These are phyloP conservation scores for Nephrotoma flavescens DNA, from an alignment of 2,888 invertebrate genomes.

Conservation along the genomic window DNA sequence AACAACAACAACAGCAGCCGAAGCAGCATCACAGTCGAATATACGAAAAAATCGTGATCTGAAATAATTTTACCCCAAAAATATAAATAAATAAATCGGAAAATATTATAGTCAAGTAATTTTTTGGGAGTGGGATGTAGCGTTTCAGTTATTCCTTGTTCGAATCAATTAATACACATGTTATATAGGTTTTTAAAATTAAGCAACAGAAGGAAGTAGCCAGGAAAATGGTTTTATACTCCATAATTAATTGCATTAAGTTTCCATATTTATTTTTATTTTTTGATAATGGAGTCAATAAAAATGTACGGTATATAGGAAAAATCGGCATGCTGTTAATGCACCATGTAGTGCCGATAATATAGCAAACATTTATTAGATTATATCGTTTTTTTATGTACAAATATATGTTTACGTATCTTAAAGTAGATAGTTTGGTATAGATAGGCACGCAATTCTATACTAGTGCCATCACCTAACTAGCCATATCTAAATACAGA, in stretches of 20 bases:
- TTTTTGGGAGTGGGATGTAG: neutral
- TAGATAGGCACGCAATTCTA: neutral
- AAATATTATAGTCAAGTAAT: neutral
- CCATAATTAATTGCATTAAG: neutral
- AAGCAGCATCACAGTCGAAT: neutral
- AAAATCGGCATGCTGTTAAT: neutral
- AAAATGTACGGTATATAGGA: neutral
- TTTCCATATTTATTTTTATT: neutral
- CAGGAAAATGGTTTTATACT: neutral
- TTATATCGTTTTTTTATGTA: neutral
- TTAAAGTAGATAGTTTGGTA: neutral
- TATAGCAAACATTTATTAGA: neutral
- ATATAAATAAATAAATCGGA: neutral
- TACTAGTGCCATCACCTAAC: neutral
- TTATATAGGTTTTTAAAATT: neutral
- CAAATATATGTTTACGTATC: neutral
- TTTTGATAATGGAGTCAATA: neutral
- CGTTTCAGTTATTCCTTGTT: neutral
- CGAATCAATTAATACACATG: neutral
- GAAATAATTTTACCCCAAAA: neutral
- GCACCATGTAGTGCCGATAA: neutral
- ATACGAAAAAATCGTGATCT: neutral
- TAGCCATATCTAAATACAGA: neutral
- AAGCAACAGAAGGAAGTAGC: neutral
- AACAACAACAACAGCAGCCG: neutral